These are phyloP conservation scores for Eupithecia insigniata DNA, from an alignment of 2,888 invertebrate genomes.

Conservation along the genomic window DNA sequence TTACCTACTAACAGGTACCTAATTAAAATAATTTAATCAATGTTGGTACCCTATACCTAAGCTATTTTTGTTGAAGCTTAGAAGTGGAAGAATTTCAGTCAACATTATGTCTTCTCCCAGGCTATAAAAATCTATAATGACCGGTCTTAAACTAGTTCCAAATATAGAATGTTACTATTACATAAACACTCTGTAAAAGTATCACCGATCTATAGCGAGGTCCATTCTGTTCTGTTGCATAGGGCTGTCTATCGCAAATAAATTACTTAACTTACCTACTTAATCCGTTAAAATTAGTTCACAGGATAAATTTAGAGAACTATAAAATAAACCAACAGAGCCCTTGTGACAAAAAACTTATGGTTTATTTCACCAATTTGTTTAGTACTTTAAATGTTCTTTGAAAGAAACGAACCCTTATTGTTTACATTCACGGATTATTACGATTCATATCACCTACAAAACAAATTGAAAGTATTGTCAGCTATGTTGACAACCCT, in stretches of 20 bases:
- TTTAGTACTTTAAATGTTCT: too few species aligned
- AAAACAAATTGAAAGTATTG: background rate
- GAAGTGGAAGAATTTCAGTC: background rate
- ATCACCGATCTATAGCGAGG: slow-evolving; percentile 46
- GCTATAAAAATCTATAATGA: slow-evolving; percentile 38
- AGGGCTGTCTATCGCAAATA: slow-evolving; percentile 22
- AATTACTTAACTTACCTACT: background rate
- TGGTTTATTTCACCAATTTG: background rate
- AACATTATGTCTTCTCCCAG: background rate
- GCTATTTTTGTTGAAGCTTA: background rate
- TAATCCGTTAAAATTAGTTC: background rate
- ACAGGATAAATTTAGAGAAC: background rate
- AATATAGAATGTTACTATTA: slow-evolving; percentile 52
- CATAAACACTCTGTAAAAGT: slow-evolving; percentile 55
- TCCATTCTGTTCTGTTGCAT: slow-evolving; percentile 37
- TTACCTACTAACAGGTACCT: too few species aligned
- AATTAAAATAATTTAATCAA: too few species aligned
- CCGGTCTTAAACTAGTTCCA: slow-evolving; percentile 47
- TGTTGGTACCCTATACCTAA: too few species aligned
- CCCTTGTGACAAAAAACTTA: background rate
- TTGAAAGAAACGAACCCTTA: background rate
- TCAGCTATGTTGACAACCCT: slow-evolving; percentile 21
- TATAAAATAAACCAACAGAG: background rate
- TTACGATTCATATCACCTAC: background rate
- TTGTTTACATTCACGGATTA: background rate